Conservation (phyloP, 2,797 vertebrate genomes). For the Acridotheres tristis region DNA sequence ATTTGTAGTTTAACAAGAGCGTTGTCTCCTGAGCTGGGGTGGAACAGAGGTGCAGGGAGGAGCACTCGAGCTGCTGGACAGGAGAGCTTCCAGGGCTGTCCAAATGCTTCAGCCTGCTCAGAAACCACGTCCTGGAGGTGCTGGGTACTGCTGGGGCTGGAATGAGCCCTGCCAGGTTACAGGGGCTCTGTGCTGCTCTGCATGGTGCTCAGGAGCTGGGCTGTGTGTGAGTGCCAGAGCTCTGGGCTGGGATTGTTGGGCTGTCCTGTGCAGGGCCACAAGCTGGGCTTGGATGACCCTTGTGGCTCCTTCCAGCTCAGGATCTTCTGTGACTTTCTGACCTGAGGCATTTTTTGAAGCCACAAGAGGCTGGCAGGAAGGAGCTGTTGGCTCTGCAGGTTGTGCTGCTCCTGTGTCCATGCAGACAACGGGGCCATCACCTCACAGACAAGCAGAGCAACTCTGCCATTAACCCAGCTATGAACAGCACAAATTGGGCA, state of each 20-base stretch:
- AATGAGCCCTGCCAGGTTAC: accelerated
- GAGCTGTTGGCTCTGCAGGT: not conserved
- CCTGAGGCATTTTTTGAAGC: not conserved
- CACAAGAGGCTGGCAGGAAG: not conserved
- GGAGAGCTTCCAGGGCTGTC: not conserved
- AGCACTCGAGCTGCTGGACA: not conserved
- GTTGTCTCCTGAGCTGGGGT: not conserved
- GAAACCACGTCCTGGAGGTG: not conserved
- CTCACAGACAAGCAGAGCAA: accelerated
- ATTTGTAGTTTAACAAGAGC: not conserved
- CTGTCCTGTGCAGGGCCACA: not conserved
- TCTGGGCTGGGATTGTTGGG: not conserved
- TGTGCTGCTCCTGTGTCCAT: accelerated
- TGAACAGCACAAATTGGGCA: not conserved
- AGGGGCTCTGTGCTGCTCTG: not conserved
- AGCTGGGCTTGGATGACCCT: not conserved
- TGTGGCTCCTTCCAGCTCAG: not conserved
- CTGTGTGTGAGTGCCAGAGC: not conserved
- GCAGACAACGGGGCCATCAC: not conserved
- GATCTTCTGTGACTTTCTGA: not conserved
- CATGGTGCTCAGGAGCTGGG: accelerated
- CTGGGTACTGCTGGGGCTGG: accelerated
- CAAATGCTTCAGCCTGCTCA: not conserved
- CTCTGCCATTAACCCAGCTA: not conserved
- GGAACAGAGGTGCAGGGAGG: not conserved